A percentile compares a stretch with the other conserved stretches of the same genome.
These are phyloP conservation scores for Nycticorax nycticorax DNA, from an alignment of 2,113 vertebrate species.

Conservation along the genomic window DNA sequence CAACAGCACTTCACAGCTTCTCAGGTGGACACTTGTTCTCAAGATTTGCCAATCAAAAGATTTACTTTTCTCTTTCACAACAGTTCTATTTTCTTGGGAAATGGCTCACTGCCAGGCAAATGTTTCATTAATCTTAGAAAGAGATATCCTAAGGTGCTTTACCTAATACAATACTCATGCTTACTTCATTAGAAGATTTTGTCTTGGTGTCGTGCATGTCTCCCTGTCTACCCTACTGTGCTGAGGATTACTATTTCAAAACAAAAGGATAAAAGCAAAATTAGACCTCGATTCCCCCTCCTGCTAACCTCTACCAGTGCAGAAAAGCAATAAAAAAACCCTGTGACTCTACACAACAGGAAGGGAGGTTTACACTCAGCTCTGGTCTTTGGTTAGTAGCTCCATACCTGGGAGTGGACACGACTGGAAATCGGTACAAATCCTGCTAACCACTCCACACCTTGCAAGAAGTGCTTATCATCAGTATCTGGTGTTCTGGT, in stretches of 20 bases:
- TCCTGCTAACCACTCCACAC: not conserved
- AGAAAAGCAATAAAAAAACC: not conserved
- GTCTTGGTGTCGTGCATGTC: not conserved
- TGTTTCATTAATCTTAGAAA: not conserved
- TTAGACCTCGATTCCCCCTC: not conserved
- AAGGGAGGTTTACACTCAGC: not conserved
- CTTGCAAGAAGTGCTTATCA: not conserved
- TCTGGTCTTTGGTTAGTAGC: not conserved
- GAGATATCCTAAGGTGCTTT: not conserved
- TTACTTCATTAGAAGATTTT: not conserved
- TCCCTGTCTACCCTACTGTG: rapidly evolving
- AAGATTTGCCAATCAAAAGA: not conserved
- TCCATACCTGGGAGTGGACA: not conserved
- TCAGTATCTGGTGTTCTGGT: not conserved
- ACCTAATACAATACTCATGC: not conserved
- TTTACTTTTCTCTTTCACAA: not conserved
- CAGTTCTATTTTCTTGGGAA: not conserved
- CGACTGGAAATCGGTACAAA: not conserved
- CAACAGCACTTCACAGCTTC: not conserved
- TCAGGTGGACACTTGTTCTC: not conserved
- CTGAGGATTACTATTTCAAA: not conserved
- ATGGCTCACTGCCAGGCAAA: not conserved
- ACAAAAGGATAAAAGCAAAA: not conserved
- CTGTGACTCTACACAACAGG: not conserved
- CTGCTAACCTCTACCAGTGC: not conserved